These are phyloP conservation scores for Yoshiicerus persimilis DNA, from an alignment of 1,140 invertebrate species.

Conservation along the genomic window DNA sequence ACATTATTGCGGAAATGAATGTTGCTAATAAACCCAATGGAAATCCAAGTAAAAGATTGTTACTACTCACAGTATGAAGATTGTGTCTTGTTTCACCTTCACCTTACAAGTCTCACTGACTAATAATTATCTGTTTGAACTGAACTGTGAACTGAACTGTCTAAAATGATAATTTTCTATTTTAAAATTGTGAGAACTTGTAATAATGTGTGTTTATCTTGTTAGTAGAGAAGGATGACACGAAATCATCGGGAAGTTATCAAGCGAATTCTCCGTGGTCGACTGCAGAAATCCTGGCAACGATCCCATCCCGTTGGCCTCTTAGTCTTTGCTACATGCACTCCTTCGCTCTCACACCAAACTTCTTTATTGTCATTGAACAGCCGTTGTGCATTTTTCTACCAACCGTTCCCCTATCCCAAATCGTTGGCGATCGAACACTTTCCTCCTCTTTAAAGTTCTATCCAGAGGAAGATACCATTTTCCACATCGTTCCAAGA, in stretches of 20 bases:
- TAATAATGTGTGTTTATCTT: not conserved
- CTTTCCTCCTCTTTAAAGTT: conserved; percentile 67
- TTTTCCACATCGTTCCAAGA: conserved; percentile 72
- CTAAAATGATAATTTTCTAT: not conserved
- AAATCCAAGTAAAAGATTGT: not conserved
- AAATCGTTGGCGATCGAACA: conserved; percentile 63
- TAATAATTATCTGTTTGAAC: no score
- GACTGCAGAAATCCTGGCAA: conserved; percentile 67
- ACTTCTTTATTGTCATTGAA: conserved; percentile 81
- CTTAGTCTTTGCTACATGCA: conserved; percentile 84
- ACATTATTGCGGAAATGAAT: conserved; percentile 72
- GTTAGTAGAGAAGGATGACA: conserved; percentile 51
- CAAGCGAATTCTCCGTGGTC: conserved; percentile 63
- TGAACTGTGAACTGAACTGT: no score
- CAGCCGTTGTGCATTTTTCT: conserved; percentile 76
- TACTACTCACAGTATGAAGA: not conserved
- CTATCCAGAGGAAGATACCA: conserved; percentile 71
- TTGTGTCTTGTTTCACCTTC: not conserved
- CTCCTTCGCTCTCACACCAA: conserved; percentile 80
- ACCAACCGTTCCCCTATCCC: conserved; percentile 59
- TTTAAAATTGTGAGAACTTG: not conserved
- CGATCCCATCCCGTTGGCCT: conserved; percentile 70
- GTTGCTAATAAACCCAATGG: conserved; percentile 28
- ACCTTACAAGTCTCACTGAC: not conserved
- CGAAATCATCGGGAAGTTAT: not conserved